phyloP scores from a whole-genome alignment of 2,797 vertebrate species.

The Alcedo atthis region DNA sequence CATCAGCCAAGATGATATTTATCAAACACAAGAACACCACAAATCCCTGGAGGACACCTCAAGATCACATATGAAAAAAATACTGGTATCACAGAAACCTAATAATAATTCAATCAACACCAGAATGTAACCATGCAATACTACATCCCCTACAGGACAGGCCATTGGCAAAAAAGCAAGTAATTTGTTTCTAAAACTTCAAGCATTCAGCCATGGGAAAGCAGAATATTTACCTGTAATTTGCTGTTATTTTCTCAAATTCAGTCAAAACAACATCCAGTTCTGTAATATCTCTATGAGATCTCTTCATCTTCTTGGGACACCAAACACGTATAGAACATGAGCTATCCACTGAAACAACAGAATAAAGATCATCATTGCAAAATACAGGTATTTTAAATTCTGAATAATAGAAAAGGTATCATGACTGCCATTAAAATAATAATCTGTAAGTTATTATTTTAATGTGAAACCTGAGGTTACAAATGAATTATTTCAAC shows the following conservation, averaged over 20 bases:
- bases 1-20: not conserved
- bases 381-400: not conserved
- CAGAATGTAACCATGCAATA: not conserved
- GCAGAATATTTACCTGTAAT: constrained; percentile 77
- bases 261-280: constrained; percentile 77
- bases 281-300: constrained; percentile 69
- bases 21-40: too few relatives aligned
- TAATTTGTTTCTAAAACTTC: not conserved
- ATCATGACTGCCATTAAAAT: not conserved
- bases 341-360: constrained; percentile 25
- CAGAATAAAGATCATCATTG: not conserved
- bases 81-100: not conserved
- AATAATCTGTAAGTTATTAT: not conserved
- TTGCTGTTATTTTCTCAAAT: constrained; percentile 73
- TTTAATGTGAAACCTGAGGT: not conserved
- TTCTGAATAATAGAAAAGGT: not conserved
- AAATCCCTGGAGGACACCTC: not conserved
- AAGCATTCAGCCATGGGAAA: not conserved
- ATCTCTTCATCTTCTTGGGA: constrained; percentile 62
- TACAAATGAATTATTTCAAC: not conserved
- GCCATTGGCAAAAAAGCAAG: not conserved
- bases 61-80: not conserved
- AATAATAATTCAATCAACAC: not conserved
- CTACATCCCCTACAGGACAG: not conserved
- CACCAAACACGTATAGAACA: constrained; percentile 52